Base-by-base conservation (phyloP, 2,113 vertebrate species). In the Microtus pennsylvanicus region DNA sequence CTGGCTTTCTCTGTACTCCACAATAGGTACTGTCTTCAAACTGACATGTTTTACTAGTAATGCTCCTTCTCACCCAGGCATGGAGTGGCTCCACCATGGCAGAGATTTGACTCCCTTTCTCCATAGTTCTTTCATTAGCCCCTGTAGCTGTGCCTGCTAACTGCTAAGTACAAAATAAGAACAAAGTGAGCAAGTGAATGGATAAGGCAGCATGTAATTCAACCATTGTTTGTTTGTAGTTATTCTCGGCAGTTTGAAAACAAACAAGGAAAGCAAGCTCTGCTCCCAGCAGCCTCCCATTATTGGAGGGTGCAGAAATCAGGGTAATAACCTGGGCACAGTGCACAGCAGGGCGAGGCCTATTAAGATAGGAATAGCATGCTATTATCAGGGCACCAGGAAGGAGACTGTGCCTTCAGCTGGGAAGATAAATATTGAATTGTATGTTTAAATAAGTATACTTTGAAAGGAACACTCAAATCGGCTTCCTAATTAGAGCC, bases 381-480 rank as follows among this genome's bases (percentile, higher is more conserved):
- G 70, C 0, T 45, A 42, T 87, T 82, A 70, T 47, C 28, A 75
- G 47, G 42, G 38, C 17, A 14, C 33, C 0, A 12, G 21, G 30
- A 83, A 97, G 67, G 61, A 89, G 61, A 35, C 21, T 24, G 10
- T 93, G 58, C 42, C 92, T 96, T 78, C 26, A 58, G 0, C 50
- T 63, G n/a, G 82, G n/a, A 94, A 90, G n/a, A 95, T 87, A 96
- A 89, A 90, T 94, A 91, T 30, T 89, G 91, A 96, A 89, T 87
- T 76, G 33, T 83, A 58, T 93, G 42, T 81, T 96, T 93, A 94
- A 97, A 91, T 72, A 83, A 81, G 75, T 78, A n/a, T 85, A 76
- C 28, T 52, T 87, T 58, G 10, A 83, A 90, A 83, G n/a, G 63
- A 96, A 30, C 35, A 63, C 89, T 93, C 45, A 96, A 87, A 69